These are phyloP conservation scores for Leptoclinus maculatus DNA, from an alignment of 2,797 vertebrate genomes.

Conservation along the genomic window DNA sequence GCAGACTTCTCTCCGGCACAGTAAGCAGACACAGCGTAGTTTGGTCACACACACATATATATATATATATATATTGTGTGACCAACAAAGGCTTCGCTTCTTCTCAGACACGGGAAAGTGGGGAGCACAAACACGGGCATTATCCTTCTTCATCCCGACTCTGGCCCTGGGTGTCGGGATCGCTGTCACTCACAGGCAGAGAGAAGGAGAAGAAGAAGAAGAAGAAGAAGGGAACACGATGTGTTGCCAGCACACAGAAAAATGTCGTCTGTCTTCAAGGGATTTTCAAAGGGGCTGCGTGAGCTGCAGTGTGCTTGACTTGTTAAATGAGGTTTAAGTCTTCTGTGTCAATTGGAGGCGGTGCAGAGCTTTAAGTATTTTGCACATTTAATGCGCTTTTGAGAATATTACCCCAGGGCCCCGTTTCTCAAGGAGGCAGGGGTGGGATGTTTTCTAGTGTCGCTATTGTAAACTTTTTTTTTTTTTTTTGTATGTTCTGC, in stretches of 20 bases:
- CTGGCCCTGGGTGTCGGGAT: slow-evolving; percentile 62
- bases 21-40: slow-evolving; percentile 45
- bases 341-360: slow-evolving; percentile 86
- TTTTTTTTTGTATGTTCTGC: slow-evolving; percentile 50
- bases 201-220: slow-evolving; percentile 19
- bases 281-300: slow-evolving; percentile 51
- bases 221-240: slow-evolving; percentile 8
- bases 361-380: slow-evolving; percentile 87
- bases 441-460: slow-evolving; percentile 74
- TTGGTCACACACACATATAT: slow-evolving; percentile 41
- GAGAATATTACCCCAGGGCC: slow-evolving; percentile 85
- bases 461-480: slow-evolving; percentile 77
- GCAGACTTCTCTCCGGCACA: slow-evolving; percentile 30
- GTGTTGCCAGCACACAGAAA: slow-evolving; percentile 56
- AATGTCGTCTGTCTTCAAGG: slow-evolving; percentile 77
- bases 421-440: slow-evolving; percentile 69
- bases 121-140: slow-evolving; percentile 66
- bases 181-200: slow-evolving; percentile 64
- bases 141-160: slow-evolving; percentile 67
- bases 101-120: slow-evolving; percentile 52
- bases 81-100: slow-evolving; percentile 61
- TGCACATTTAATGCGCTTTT: slow-evolving; percentile 89
- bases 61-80: slow-evolving; percentile 30
- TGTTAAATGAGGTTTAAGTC: slow-evolving; percentile 87
- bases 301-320: slow-evolving; percentile 82